Percentiles rank a stretch among this genome's conserved stretches.
phyloP scores from a whole-genome alignment of 2,888 invertebrate species.

The Branchellion lobata region DNA sequence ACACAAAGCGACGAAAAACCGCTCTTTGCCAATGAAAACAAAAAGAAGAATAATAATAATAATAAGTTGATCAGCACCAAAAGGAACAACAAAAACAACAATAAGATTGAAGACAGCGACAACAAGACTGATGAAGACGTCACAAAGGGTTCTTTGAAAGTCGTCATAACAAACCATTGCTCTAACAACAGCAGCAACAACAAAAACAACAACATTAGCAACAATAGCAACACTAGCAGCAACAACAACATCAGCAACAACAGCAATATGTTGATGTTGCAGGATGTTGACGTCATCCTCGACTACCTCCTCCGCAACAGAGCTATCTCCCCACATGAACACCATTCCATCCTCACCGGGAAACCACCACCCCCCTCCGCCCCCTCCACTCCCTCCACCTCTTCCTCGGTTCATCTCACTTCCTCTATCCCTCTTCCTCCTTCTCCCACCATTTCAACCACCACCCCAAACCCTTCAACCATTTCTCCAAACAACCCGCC shows the following conservation, averaged over 20 bases:
- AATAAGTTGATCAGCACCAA: background rate
- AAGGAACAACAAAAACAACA: background rate
- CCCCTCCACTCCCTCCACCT: background rate
- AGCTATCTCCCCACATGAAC: constrained; percentile 48
- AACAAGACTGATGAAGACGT: background rate
- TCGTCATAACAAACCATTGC: background rate
- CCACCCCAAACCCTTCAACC: background rate
- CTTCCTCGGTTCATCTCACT: too few relatives aligned
- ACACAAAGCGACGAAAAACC: background rate
- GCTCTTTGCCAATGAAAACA: background rate
- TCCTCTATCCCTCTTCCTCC: too few relatives aligned
- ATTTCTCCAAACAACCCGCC: too few relatives aligned
- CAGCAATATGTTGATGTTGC: constrained; percentile 57
- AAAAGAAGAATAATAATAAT: background rate
- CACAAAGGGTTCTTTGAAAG: background rate
- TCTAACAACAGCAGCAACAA: background rate
- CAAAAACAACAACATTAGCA: constrained; percentile 4
- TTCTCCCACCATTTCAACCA: background rate
- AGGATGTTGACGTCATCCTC: constrained; percentile 58
- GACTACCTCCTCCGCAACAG: constrained; percentile 60
- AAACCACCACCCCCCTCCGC: background rate
- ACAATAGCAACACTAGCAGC: background rate
- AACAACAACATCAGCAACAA: constrained; percentile 44
- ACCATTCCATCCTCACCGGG: background rate
- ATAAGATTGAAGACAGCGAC: background rate